Conservation (phyloP, 2,797 vertebrate species). For the Pristis pectinata region DNA sequence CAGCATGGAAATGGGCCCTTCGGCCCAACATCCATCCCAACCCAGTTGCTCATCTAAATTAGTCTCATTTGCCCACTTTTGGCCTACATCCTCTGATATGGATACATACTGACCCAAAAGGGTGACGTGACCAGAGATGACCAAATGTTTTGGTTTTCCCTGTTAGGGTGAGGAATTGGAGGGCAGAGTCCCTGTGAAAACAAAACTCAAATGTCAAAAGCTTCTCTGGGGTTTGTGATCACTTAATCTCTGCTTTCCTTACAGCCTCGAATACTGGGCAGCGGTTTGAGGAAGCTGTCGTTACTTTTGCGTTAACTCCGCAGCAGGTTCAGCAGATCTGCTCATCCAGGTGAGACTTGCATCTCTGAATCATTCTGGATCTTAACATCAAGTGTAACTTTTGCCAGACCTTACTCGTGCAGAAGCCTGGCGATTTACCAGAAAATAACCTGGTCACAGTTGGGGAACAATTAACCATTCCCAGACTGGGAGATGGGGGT, state of each 20-base stretch:
- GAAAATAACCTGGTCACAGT: neutral
- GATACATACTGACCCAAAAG: no score
- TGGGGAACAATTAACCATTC: neutral
- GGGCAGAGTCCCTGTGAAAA: neutral
- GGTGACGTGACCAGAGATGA: no score
- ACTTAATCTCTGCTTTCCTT: neutral
- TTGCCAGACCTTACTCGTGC: neutral
- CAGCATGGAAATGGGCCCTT: no score
- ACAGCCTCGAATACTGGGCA: slow-evolving; percentile 56
- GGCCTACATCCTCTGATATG: no score
- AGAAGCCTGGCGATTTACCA: neutral
- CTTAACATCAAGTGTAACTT: neutral
- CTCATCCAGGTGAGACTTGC: slow-evolving; percentile 51
- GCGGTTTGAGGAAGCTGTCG: slow-evolving; percentile 60
- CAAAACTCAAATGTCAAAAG: no score
- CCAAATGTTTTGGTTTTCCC: no score
- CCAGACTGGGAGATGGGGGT: no score
- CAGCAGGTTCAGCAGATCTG: slow-evolving; percentile 65
- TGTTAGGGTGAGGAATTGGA: neutral
- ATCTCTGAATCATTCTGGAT: neutral
- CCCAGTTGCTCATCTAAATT: no score
- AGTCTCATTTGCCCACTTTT: no score
- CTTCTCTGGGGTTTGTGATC: no score
- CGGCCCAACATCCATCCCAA: no score
- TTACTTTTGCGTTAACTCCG: slow-evolving; percentile 59